Percentiles rank a stretch among this genome's conserved stretches.
These are phyloP conservation scores for Rhinichthys osculus DNA, from an alignment of 2,797 vertebrate genomes.

Conservation along the genomic window DNA sequence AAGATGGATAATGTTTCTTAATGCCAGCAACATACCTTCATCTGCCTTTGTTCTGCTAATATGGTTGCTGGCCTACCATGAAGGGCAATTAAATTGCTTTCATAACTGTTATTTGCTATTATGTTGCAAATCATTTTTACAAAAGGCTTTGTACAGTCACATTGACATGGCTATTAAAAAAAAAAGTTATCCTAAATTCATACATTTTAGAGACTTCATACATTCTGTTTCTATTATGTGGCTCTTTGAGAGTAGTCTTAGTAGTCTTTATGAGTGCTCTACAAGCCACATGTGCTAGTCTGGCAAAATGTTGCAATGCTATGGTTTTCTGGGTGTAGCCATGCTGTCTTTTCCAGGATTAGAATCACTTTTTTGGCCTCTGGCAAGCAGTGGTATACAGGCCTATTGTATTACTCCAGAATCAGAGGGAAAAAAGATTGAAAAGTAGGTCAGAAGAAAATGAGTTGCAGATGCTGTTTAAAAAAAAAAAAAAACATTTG, in stretches of 20 bases:
- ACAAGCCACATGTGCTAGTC: not conserved
- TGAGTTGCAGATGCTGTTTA: not conserved
- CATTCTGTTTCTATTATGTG: not conserved
- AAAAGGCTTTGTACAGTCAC: not conserved
- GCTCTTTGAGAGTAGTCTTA: not conserved
- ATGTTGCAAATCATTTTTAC: not conserved
- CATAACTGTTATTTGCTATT: not conserved
- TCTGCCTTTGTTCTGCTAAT: not conserved
- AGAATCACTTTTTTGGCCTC: not conserved
- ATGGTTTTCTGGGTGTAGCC: conserved; percentile 19
- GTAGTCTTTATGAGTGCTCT: not conserved
- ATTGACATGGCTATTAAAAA: not conserved
- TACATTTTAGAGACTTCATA: not conserved
- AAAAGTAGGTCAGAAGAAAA: conserved; percentile 51
- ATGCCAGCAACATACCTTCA: not conserved
- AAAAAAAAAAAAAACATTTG: too few species aligned
- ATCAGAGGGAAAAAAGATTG: not conserved
- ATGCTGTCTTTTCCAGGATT: conserved; percentile 12
- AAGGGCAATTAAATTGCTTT: not conserved
- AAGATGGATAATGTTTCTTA: not conserved
- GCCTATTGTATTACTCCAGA: conserved; percentile 12
- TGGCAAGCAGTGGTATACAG: conserved; percentile 1
- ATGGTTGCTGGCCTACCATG: not conserved
- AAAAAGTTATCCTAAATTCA: not conserved
- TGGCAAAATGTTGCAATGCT: conserved; percentile 9